Base-by-base conservation (phyloP, 2,113 vertebrate genomes). In the Grallaria varia region DNA sequence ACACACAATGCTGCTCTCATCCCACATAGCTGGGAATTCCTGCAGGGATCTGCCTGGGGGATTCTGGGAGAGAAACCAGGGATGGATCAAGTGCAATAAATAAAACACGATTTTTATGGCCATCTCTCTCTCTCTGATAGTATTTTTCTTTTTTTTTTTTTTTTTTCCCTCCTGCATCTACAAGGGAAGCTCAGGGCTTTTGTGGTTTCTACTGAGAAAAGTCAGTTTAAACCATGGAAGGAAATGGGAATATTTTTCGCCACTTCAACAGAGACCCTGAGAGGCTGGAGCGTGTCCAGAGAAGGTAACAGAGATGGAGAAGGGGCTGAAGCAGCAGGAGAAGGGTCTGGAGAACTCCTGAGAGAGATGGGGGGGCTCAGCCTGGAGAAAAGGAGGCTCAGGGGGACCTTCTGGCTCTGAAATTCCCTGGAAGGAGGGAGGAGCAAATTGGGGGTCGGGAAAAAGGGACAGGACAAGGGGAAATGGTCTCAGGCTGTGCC, bases 61-160 rank as follows among this genome's bases (percentile, higher is more conserved):
- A 23, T 1, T 3, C 69, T 16, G 76, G 66, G 28, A 45, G 10
- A 55, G 74, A 78, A 18, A 6, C 30, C 24, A 39, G 21, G 37
- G 30, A 12, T 14, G 49, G 45, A 24, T 6, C 18, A 6, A 6
- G 33, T 2, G 25, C 11, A 3, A 14, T 1, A 87, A 50, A 67
- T 4, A 10, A 7, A 23, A 0, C 22, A 27, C 5, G 3, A 0
- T 47, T 53, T 79, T 66, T 50, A 7, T 5, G 45, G 35, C 20
- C 23, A 4, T 4, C 27, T 52, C 3, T 13, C 3, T 13, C 31
- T 12, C 0, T 18, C 13, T 25, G 7, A 31, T 42, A 33, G n/a
- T n/a, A n/a, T n/a, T n/a, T n/a, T n/a, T n/a, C n/a, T n/a, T n/a
- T n/a, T n/a, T n/a, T n/a, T 28, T 45, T 52, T 5, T 13, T 39